Conservation (phyloP, 1,140 invertebrate species). For the Bombus polaris region DNA sequence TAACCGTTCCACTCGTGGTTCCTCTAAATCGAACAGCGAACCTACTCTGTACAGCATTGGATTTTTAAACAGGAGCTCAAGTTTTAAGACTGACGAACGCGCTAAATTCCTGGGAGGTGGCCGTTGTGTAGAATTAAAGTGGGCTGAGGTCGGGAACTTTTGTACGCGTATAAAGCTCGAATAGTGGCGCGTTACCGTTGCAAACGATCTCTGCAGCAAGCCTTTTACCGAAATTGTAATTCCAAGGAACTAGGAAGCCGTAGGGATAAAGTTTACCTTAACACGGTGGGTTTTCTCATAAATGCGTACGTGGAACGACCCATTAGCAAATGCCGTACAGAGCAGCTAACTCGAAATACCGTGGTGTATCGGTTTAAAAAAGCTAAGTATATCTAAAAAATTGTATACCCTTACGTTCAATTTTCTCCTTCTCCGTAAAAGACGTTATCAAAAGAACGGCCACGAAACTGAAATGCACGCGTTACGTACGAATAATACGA, state of each 20-base stretch:
- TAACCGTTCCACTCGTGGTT: too few species aligned
- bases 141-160: constrained; percentile 6
- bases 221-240: constrained; percentile 52
- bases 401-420: neutral
- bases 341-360: neutral
- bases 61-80: neutral
- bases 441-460: neutral
- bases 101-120: neutral
- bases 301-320: constrained; percentile 10
- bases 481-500: constrained; percentile 9
- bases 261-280: constrained; percentile 15
- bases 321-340: constrained; percentile 31
- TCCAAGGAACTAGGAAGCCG: constrained; percentile 21
- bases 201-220: constrained; percentile 4
- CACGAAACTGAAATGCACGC: neutral
- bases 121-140: neutral
- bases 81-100: neutral
- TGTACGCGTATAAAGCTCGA: neutral
- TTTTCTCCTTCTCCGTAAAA: neutral
- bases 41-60: neutral
- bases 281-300: neutral
- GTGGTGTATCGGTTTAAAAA: neutral
- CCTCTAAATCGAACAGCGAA: neutral
- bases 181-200: neutral
- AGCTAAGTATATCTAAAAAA: neutral